Conservation (phyloP, 2,888 invertebrate species). For the Mechanitis messenoides region DNA sequence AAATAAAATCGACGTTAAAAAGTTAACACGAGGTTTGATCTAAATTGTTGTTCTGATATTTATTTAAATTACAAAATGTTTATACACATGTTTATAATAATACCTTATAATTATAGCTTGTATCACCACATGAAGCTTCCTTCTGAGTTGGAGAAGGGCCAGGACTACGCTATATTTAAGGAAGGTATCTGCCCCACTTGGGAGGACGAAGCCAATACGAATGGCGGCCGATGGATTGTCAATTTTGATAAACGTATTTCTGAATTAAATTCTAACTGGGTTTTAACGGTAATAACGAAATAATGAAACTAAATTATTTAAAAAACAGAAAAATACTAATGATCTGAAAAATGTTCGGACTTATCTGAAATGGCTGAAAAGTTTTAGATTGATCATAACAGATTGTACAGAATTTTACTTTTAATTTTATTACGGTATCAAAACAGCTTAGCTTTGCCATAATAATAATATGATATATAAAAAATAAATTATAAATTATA, state of each 20-base stretch:
- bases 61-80: background rate
- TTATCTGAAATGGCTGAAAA: too few species aligned
- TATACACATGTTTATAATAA: background rate
- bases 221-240: constrained; percentile 91
- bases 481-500: too few species aligned
- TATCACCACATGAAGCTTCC: constrained; percentile 92
- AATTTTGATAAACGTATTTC: constrained; percentile 80
- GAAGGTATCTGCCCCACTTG: constrained; percentile 92
- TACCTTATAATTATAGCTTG: constrained; percentile 70
- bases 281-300: constrained; percentile 78
- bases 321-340: too few species aligned
- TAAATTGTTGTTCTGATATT: background rate
- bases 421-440: too few species aligned
- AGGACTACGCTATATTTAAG: constrained; percentile 88
- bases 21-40: too few species aligned
- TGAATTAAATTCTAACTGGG: constrained; percentile 83
- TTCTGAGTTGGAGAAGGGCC: constrained; percentile 83
- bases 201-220: constrained; percentile 90
- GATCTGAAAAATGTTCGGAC: too few species aligned
- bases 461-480: too few species aligned
- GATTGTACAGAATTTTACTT: too few species aligned
- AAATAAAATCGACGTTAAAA: too few species aligned
- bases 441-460: too few species aligned
- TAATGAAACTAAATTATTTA: constrained; percentile 30
- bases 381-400: too few species aligned